phyloP scores from a whole-genome alignment of 2,113 vertebrate species.

The Erythrolamprus reginae region DNA sequence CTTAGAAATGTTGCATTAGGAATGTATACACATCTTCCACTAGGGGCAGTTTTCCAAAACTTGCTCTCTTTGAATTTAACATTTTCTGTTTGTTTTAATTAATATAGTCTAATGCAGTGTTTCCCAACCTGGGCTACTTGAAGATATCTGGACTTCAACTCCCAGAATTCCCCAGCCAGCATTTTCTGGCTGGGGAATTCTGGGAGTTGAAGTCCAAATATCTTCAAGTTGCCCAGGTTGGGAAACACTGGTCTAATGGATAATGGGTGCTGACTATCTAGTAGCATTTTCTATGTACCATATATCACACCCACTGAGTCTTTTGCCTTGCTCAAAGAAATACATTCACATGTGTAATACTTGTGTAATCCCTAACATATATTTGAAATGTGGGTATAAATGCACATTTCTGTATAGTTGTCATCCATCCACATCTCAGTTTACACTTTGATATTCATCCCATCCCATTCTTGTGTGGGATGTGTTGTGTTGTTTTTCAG shows the following conservation, averaged over 20 bases:
- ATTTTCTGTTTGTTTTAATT: neutral
- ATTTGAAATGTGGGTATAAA: neutral
- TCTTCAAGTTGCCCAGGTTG: no score
- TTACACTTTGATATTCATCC: neutral
- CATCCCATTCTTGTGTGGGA: neutral
- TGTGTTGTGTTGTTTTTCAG: neutral
- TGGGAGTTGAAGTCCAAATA: no score
- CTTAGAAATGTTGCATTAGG: neutral
- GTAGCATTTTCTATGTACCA: neutral
- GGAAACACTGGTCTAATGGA: no score
- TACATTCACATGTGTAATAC: no score
- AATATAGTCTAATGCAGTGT: no score
- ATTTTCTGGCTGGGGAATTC: no score
- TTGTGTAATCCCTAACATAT: neutral
- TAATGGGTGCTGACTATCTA: neutral
- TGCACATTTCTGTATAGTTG: neutral
- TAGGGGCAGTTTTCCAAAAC: neutral
- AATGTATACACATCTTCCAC: neutral
- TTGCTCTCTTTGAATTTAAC: no score
- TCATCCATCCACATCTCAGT: neutral
- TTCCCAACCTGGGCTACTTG: no score
- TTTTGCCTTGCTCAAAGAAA: neutral
- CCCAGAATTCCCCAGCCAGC: no score
- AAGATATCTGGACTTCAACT: no score
- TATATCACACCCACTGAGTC: neutral